A percentile compares a stretch with the other conserved stretches of the same genome.
Evolutionary conservation across 2,888 invertebrate species (phyloP).

Genomic region (Ormyrus labotus): DNA sequence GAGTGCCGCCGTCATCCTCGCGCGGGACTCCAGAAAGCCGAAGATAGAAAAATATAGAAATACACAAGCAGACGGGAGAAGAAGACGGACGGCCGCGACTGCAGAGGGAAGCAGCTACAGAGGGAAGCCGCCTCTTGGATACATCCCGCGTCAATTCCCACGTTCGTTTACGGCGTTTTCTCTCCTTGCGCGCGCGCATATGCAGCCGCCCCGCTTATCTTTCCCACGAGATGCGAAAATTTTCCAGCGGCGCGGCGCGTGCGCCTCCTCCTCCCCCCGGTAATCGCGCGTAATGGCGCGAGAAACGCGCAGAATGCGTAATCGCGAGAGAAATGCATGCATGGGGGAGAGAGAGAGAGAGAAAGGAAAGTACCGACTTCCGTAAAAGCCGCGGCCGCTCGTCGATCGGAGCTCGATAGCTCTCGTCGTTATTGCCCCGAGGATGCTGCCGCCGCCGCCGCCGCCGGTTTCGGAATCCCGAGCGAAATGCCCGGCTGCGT

Average conservation of each 20-base stretch:
- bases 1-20: too few relatives aligned
- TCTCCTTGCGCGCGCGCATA: neutral
- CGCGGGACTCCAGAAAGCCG: too few relatives aligned
- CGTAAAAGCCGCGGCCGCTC: too few relatives aligned
- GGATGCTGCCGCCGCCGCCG: too few relatives aligned
- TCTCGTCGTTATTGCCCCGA: too few relatives aligned
- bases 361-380: slow-evolving; percentile 11
- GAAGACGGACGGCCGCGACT: neutral
- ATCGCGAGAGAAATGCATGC: slow-evolving; percentile 18
- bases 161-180: slow-evolving; percentile 22
- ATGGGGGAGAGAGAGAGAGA: neutral
- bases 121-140: slow-evolving; percentile 9
- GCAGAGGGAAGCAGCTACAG: slow-evolving; percentile 4
- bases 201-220: neutral
- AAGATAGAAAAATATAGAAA: too few relatives aligned
- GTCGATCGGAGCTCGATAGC: too few relatives aligned
- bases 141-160: slow-evolving; percentile 47
- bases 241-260: slow-evolving; percentile 34
- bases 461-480: too few relatives aligned
- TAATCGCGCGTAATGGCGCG: slow-evolving; percentile 50
- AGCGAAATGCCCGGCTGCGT: too few relatives aligned
- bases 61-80: neutral
- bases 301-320: slow-evolving; percentile 50
- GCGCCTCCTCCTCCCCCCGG: neutral
- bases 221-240: slow-evolving; percentile 51